Evolutionary conservation across 2,113 vertebrate species (phyloP), one percentile per base, ranked within the genome.

Genomic region (Oophaga pumilio): DNA sequence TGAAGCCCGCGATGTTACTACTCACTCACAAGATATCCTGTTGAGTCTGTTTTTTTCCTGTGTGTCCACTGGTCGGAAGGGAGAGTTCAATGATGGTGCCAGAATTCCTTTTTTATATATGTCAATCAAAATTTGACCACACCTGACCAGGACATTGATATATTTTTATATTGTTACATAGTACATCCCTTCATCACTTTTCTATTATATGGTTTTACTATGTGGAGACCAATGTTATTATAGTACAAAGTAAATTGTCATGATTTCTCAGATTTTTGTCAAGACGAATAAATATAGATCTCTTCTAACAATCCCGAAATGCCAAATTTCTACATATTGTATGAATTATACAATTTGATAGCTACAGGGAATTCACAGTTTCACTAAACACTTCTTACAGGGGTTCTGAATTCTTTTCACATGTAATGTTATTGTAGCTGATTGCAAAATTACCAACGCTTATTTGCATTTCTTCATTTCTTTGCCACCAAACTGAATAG

Each of bases 371-470:
- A 28, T 80, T 60, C 26, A 0, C 1, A 59, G 3, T 57, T 79
- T 57, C 22, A 57, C 26, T 79, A 79, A 57, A 59, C 53, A 18
- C 12, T 80, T 33, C 15, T 71, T 79, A 57, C 33, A 76, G 43
- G n/a, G 11, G 22, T 56, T 57, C 57, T 79, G 76, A 79, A 24
- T 57, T 8, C 76, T 17, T 52, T 8, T 24, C 49, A 79, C 4
- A 64, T 33, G 59, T n/a, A 22, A 28, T 14, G 22, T n/a, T 82
- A 66, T 82, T 50, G 59, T 18, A 11, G 24, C 15, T 60, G 26
- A 79, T 82, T 82, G 33, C 59, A 52, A 49, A 64, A 66, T 82
- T 49, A 82, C 60, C 15, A 43, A 82, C 18, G 49, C 77, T 59
- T 26, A 59, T 80, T 60, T 80, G 17, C 56, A 28, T 59, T 26